Conservation (phyloP, 2,113 vertebrate genomes). For the Xiphorhynchus elegans region DNA sequence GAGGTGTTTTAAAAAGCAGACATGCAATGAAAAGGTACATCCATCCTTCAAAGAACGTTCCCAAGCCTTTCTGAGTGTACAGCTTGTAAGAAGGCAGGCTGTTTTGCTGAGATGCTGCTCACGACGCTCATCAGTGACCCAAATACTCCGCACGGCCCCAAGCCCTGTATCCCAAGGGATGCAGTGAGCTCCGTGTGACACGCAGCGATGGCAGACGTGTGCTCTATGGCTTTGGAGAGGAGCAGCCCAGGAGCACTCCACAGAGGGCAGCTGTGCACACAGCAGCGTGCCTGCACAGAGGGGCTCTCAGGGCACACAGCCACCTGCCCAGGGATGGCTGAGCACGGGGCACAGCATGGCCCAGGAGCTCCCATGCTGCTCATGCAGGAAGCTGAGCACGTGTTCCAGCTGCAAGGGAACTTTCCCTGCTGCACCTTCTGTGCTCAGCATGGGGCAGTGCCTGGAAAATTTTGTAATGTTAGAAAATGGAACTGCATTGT, state of each 20-base stretch:
- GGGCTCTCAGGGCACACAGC: not conserved
- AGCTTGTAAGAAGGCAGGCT: not conserved
- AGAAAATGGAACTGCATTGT: not conserved
- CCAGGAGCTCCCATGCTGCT: not conserved
- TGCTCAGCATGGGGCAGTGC: not conserved
- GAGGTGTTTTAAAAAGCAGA: not conserved
- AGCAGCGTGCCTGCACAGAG: not conserved
- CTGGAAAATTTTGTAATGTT: not conserved
- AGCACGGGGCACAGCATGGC: not conserved
- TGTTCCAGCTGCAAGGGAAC: not conserved
- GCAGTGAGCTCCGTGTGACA: not conserved
- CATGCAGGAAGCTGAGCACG: not conserved
- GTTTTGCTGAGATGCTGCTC: not conserved
- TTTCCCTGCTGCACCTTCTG: not conserved
- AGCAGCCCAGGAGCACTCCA: not conserved
- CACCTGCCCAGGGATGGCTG: not conserved
- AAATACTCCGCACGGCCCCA: not conserved
- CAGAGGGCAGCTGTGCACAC: not conserved
- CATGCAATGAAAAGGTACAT: not conserved
- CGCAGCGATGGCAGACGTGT: fast-evolving
- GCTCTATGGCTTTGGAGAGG: not conserved
- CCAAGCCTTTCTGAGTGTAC: not conserved
- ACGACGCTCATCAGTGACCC: not conserved
- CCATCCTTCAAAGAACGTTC: not conserved
- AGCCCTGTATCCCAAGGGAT: not conserved